Percentiles rank a stretch among this genome's conserved stretches.
phyloP scores from a whole-genome alignment of 1,140 invertebrate genomes.

The Plectus sambesii region DNA sequence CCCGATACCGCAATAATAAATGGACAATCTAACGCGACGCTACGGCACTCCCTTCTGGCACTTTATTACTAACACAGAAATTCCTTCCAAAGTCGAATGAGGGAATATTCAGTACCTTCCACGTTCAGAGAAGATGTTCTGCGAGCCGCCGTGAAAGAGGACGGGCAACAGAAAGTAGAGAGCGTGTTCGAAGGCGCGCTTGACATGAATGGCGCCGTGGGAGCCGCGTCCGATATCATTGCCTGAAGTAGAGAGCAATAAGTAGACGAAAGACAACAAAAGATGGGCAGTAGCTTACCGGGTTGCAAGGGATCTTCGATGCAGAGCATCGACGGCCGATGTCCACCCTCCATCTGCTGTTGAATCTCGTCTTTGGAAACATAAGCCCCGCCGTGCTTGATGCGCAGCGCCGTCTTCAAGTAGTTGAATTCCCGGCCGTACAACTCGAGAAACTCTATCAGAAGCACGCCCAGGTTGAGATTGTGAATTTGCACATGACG shows the following conservation, averaged over 20 bases:
- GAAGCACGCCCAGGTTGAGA: slow-evolving; percentile 76
- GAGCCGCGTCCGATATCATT: slow-evolving; percentile 27
- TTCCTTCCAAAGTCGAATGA: no score
- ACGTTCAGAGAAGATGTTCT: no score
- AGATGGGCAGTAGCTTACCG: no score
- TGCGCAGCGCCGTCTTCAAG: slow-evolving; percentile 78
- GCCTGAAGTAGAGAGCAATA: slow-evolving; percentile 21
- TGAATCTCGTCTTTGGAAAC: slow-evolving; percentile 78
- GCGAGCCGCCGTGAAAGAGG: no score
- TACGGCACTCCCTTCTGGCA: no score
- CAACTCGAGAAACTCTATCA: slow-evolving; percentile 94
- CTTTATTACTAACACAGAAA: no score
- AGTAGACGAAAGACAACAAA: slow-evolving; percentile 1
- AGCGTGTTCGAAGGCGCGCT: slow-evolving; percentile 10
- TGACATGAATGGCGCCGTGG: slow-evolving; percentile 19
- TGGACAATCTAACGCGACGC: no score
- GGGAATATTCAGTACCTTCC: no score
- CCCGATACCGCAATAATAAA: no score
- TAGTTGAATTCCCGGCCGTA: slow-evolving; percentile 93
- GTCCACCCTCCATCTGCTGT: slow-evolving; percentile 4
- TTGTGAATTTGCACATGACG: slow-evolving; percentile 50
- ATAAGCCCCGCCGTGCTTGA: slow-evolving; percentile 84
- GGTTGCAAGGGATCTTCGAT: slow-evolving; percentile 81
- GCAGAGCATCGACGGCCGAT: slow-evolving; percentile 72
- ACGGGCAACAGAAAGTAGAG: no score